Evolutionary conservation across 1,140 invertebrate genomes (phyloP), one percentile per base, ranked within the genome.

Genomic region (Bombus breviceps): DNA sequence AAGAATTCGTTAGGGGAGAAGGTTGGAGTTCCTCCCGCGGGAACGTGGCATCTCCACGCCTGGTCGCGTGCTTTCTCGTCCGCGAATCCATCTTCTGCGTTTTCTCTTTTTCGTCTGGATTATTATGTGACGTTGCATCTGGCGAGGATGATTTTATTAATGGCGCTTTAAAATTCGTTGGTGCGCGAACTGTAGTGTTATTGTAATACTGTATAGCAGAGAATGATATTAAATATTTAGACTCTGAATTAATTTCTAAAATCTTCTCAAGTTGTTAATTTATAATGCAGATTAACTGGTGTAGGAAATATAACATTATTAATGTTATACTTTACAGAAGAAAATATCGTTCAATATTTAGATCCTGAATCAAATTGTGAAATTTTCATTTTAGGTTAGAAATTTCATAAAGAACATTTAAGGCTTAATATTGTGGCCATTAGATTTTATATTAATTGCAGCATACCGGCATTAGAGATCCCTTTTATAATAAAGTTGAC

Each of bases 401-500:
- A 53, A 53, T 22, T 53, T 22, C 2, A 53, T 53, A 53, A 53
- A 2, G 6, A 22, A 53, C 47, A 22, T 22, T 22, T 18, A 53
- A 53, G 47, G 5, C 8, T 53, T 53, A 53, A 53, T 53, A 53
- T 53, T 0, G 18, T 6, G 18, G 18, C 47, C 18, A 53, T 53
- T 53, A 53, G 18, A 22, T 53, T 53, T 53, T 53, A 53, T 53
- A 53, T 53, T 53, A 53, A 53, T 53, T 22, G 47, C 18, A 53
- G 1, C 18, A 6, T 53, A 8, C 1, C 18, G 0, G 5, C 18
- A 53, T 53, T 22, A 53, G 1, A 22, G 47, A 22, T 18, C 0
- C 18, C 18, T 0, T 0, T 53, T 18, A 53, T 8, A 8, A 53
- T 2, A 22, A 53, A 53, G 0, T 22, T 53, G 1, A 0, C 13